A percentile compares a stretch with the other conserved stretches of the same genome.
phyloP scores from a whole-genome alignment of 2,888 invertebrate genomes.

The Tetramorium bicarinatum region DNA sequence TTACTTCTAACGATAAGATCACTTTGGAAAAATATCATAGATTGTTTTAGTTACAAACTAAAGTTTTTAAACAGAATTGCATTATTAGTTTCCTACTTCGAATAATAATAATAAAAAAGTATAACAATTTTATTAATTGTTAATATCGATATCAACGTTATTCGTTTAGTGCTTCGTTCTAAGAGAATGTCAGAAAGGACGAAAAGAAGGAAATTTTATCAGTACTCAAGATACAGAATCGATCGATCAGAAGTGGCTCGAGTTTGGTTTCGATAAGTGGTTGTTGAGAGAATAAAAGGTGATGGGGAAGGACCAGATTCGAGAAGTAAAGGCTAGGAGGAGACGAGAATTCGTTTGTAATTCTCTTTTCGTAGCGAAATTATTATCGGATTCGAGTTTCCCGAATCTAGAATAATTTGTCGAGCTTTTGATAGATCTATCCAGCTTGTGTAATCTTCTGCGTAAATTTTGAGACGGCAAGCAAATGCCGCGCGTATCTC shows the following conservation, averaged over 20 bases:
- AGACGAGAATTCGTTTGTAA: constrained; percentile 74
- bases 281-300: constrained; percentile 78
- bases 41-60: constrained; percentile 9
- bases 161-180: background rate
- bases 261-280: constrained; percentile 80
- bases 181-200: constrained; percentile 37
- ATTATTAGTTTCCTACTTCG: background rate
- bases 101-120: background rate
- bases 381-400: constrained; percentile 78
- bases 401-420: constrained; percentile 60
- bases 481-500: background rate
- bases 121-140: background rate
- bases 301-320: constrained; percentile 55
- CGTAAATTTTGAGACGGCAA: background rate
- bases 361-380: constrained; percentile 78
- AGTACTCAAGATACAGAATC: constrained; percentile 70
- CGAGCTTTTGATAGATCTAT: background rate
- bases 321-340: constrained; percentile 42
- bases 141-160: background rate
- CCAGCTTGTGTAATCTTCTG: background rate
- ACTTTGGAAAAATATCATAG: background rate
- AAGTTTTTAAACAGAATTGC: background rate
- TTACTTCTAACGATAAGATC: background rate
- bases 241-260: constrained; percentile 77
- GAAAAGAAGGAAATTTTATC: constrained; percentile 70